phyloP scores from a whole-genome alignment of 2,888 invertebrate genomes.

The Marronus borbonicus region DNA sequence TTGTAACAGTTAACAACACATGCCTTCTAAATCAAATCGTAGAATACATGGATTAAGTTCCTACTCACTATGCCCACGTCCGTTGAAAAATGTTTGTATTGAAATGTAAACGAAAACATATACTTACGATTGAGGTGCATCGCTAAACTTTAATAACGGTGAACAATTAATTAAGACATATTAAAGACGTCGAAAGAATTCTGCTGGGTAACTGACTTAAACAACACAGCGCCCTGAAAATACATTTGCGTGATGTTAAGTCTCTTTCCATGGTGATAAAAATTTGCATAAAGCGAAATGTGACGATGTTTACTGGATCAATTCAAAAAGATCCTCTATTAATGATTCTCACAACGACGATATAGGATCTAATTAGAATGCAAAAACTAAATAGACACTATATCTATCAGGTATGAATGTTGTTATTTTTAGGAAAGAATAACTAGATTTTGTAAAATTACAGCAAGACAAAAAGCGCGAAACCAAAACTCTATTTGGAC shows the following conservation, averaged over 20 bases:
- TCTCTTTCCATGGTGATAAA: background rate
- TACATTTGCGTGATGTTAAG: no score
- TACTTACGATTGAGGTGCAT: background rate
- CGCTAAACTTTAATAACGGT: background rate
- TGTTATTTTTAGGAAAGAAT: constrained; percentile 1
- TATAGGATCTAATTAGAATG: background rate
- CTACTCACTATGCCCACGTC: background rate
- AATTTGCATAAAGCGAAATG: no score
- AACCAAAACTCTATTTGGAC: background rate
- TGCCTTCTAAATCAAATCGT: background rate
- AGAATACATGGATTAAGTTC: background rate
- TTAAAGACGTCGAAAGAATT: constrained; percentile 12
- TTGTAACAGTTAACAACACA: background rate
- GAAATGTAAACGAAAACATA: no score
- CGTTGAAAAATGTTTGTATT: background rate
- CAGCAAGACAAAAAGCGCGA: background rate
- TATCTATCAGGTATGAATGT: background rate
- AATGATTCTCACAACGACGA: background rate
- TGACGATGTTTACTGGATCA: constrained; percentile 5
- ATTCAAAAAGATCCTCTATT: background rate
- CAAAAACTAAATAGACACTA: background rate
- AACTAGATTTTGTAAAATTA: background rate
- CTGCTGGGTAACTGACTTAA: constrained; percentile 7
- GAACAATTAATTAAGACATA: constrained; percentile 15
- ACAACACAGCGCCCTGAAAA: no score